Evolutionary conservation across 2,113 vertebrate genomes (phyloP), one percentile per base, ranked within the genome.

Genomic region (Redunca redunca): DNA sequence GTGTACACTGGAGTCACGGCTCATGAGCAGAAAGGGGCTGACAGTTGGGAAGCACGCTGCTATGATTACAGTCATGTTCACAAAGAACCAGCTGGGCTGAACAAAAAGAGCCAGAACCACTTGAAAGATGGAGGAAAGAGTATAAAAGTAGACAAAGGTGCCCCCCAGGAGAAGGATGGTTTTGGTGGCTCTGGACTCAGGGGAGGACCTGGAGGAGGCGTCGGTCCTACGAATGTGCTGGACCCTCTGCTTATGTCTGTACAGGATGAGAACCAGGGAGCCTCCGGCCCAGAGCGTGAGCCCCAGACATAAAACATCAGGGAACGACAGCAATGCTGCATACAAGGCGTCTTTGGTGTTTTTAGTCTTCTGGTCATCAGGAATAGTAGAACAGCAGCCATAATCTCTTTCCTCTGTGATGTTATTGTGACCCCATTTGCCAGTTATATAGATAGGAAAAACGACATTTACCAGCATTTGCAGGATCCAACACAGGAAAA

Each of bases 1-100:
- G 12, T 26, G 16, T 17, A 50, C 26, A 50, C 1, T 50, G 83
- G 55, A 19, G 16, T 94, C 16, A 23, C n/a, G 6, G 19, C 55
- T 62, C 46, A 94, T 13, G 55, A 94, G 55, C 92, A 88, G 53
- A n/a, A 60, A 71, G 48, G 80, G 91, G 8, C 60, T 92, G 33
- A 80, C 2, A 9, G 30, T 23, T 3, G 86, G 86, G 60, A 94
- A 71, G 21, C 86, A 33, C 2, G 10, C 5, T n/a, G 48, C 53
- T 0, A 25, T 50, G 12, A 86, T 25, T 36, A 30, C 2, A 60
- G 5, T 58, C 4, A 55, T 8, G 16, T 57, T 23, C 67, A 78
- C 2, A n/a, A 77, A 26, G 3, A 36, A 15, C 43, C 16, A 30
- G 33, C 8, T 43, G 55, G 67, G 33, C 14, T 60, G 36, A 23